phyloP scores from a whole-genome alignment of 2,113 vertebrate genomes.

The Pimephales promelas region DNA sequence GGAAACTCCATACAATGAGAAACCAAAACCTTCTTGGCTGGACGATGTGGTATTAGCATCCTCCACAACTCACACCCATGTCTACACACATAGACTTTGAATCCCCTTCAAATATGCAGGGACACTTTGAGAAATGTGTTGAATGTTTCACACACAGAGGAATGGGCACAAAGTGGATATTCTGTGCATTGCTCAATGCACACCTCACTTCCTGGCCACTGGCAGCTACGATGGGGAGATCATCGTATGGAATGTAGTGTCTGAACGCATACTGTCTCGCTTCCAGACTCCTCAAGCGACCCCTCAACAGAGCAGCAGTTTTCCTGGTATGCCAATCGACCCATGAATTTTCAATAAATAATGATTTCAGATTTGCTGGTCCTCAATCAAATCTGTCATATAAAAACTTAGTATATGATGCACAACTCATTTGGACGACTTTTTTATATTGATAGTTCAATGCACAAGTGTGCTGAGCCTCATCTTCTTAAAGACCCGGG shows the following conservation, averaged over 20 bases:
- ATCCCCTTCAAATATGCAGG: background rate
- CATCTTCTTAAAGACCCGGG: constrained; percentile 67
- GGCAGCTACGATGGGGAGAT: constrained; percentile 77
- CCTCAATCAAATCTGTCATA: background rate
- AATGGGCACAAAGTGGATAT: constrained; percentile 72
- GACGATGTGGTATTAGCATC: constrained; percentile 75
- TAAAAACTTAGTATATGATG: background rate
- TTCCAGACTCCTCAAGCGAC: constrained; percentile 53
- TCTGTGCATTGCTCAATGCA: constrained; percentile 76
- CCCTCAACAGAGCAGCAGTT: constrained; percentile 6
- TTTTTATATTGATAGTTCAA: constrained; percentile 50
- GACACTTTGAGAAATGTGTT: background rate
- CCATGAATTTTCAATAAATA: background rate
- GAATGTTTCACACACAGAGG: constrained; percentile 55
- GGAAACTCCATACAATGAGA: constrained; percentile 69
- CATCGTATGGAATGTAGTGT: constrained; percentile 76
- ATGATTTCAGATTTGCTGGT: background rate
- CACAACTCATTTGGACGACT: background rate
- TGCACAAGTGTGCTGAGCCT: constrained; percentile 68
- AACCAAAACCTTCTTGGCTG: constrained; percentile 70
- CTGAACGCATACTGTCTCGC: constrained; percentile 68
- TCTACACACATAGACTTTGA: background rate
- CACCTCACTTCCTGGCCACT: constrained; percentile 73
- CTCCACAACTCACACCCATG: background rate
- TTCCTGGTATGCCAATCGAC: constrained; percentile 58